Evolutionary conservation across 2,113 vertebrate species (phyloP).

Genomic region (Gila orcuttii): DNA sequence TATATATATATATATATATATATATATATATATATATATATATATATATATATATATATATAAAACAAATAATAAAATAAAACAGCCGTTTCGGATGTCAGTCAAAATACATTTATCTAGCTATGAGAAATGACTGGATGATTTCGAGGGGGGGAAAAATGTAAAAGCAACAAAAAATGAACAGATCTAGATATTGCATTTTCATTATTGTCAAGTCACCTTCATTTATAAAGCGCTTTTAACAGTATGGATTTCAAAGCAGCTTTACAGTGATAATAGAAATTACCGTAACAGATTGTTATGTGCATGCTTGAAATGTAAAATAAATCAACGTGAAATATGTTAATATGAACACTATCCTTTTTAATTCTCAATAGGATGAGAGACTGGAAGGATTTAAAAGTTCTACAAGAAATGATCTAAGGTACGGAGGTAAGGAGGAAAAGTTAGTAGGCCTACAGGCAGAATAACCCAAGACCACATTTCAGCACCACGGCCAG

Average conservation of each 20-base stretch:
- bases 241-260: no score
- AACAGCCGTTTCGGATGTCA: neutral
- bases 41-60: no score
- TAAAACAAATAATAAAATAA: neutral
- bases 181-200: neutral
- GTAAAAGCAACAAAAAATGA: neutral
- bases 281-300: no score
- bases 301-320: neutral
- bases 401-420: neutral
- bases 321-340: neutral
- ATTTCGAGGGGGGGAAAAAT: no score
- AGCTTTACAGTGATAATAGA: no score
- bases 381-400: neutral
- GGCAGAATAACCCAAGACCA: neutral
- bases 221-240: no score
- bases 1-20: no score
- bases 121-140: no score
- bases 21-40: no score
- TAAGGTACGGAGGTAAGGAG: neutral
- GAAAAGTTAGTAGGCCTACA: neutral
- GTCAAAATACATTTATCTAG: neutral
- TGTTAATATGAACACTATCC: neutral
- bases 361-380: neutral
- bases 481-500: conserved; percentile 32
- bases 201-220: neutral